phyloP scores from a whole-genome alignment of 1,140 invertebrate species.

The Cyclargus thomasi region DNA sequence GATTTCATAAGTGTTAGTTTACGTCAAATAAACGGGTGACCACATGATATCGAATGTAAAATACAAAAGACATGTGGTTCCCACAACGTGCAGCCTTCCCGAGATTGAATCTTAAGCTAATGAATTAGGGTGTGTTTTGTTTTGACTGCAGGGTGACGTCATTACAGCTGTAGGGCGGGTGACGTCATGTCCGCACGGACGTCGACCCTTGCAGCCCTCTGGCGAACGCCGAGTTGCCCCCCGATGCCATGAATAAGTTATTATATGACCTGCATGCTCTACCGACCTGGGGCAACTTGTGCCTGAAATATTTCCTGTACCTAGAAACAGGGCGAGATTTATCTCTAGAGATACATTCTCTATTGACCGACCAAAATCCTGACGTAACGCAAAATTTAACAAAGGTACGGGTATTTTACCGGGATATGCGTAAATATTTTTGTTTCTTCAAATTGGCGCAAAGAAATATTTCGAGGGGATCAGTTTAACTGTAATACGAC shows the following conservation, averaged over 20 bases:
- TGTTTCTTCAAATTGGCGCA: no score
- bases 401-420: no score
- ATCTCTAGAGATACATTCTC: neutral
- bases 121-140: conserved; percentile 46
- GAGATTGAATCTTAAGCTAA: conserved; percentile 52
- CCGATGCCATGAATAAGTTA: conserved; percentile 62
- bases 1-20: conserved; percentile 38
- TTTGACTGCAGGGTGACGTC: conserved; percentile 58
- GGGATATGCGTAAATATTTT: neutral
- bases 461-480: neutral
- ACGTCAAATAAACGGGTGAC: conserved; percentile 48
- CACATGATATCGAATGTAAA: conserved; percentile 52
- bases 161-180: conserved; percentile 68
- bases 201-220: conserved; percentile 56
- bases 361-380: no score
- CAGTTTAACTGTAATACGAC: neutral
- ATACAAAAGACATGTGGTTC: conserved; percentile 52
- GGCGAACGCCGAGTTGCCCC: conserved; percentile 37
- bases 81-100: conserved; percentile 39
- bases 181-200: conserved; percentile 59
- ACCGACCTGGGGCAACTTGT: conserved; percentile 65
- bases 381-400: no score
- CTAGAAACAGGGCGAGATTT: neutral
- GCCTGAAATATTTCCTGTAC: conserved; percentile 10
- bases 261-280: conserved; percentile 44